A percentile compares a stretch with the other conserved stretches of the same genome.
These are phyloP conservation scores for Gisinianus flammeolus DNA, from an alignment of 2,888 invertebrate species.

Conservation along the genomic window DNA sequence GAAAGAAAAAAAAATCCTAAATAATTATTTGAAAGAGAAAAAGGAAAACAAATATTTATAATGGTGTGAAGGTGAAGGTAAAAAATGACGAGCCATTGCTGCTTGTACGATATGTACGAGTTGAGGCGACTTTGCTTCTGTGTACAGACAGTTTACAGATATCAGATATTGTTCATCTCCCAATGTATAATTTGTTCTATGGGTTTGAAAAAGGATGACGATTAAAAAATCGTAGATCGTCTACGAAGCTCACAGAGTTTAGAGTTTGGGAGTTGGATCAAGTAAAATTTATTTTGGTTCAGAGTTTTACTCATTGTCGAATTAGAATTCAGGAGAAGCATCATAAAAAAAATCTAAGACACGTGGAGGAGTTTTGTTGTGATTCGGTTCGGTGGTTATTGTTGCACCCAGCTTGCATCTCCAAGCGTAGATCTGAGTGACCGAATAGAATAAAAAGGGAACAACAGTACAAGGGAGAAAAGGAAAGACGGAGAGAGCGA, in stretches of 20 bases:
- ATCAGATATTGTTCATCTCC: too few species aligned
- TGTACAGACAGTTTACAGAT: too few species aligned
- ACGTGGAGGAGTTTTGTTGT: constrained; percentile 47
- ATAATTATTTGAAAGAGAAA: not conserved
- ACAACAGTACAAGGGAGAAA: constrained; percentile 9
- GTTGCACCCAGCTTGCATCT: constrained; percentile 8
- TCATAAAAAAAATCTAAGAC: not conserved
- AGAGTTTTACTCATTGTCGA: not conserved
- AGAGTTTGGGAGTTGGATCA: not conserved
- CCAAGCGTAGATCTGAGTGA: constrained; percentile 22
- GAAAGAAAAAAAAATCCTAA: not conserved
- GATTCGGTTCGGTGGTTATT: constrained; percentile 46
- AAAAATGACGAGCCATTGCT: too few species aligned
- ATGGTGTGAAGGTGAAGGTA: too few species aligned
- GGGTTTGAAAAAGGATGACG: not conserved
- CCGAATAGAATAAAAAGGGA: constrained; percentile 27
- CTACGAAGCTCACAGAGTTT: not conserved
- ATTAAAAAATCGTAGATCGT: constrained; percentile 11
- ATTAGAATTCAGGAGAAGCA: not conserved
- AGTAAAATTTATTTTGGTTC: not conserved
- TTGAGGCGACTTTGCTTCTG: too few species aligned
- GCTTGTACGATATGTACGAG: too few species aligned
- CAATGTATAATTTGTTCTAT: not conserved
- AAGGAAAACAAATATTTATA: not conserved
- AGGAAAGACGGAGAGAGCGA: not conserved